A percentile compares a stretch with the other conserved stretches of the same genome.
Evolutionary conservation across 2,797 vertebrate genomes (phyloP).

Genomic region (Macrochelys suwanniensis): DNA sequence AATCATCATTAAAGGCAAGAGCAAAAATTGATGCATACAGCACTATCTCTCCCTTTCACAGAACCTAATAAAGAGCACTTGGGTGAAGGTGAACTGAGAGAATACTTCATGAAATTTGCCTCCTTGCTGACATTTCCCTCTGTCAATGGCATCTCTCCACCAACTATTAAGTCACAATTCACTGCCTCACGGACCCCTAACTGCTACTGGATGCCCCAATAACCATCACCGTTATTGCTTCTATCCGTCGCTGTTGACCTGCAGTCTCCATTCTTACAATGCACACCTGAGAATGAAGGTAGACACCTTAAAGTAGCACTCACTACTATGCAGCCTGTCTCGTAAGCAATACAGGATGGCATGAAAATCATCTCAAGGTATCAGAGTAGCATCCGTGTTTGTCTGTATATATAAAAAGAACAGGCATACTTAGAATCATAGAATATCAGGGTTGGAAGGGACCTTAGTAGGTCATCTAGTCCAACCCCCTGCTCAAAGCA

Average conservation of each 20-base stretch:
- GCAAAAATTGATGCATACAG: background rate
- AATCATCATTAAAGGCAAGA: background rate
- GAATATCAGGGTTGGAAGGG: too few relatives aligned
- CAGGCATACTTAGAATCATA: too few relatives aligned
- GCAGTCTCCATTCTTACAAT: rapidly evolving
- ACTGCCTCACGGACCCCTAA: background rate
- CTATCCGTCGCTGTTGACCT: background rate
- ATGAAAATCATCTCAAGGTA: too few relatives aligned
- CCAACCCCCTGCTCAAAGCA: too few relatives aligned
- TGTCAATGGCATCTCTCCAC: background rate
- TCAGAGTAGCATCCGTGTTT: too few relatives aligned
- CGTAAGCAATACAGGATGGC: too few relatives aligned
- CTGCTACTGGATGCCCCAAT: background rate
- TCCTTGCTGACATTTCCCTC: background rate
- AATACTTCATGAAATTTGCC: background rate
- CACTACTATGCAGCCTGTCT: background rate
- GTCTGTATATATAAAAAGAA: too few relatives aligned
- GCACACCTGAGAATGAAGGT: background rate
- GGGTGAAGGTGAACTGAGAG: background rate
- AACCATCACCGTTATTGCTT: background rate
- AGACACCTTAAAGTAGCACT: background rate
- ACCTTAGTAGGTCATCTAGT: too few relatives aligned
- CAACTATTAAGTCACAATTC: background rate
- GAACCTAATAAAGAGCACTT: background rate
- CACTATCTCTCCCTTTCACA: background rate